Evolutionary conservation across 53 echinoderm and acorn worm species (phyloP), one percentile per base, ranked within the genome.

Genomic region (Hippasteria phrygiana): DNA sequence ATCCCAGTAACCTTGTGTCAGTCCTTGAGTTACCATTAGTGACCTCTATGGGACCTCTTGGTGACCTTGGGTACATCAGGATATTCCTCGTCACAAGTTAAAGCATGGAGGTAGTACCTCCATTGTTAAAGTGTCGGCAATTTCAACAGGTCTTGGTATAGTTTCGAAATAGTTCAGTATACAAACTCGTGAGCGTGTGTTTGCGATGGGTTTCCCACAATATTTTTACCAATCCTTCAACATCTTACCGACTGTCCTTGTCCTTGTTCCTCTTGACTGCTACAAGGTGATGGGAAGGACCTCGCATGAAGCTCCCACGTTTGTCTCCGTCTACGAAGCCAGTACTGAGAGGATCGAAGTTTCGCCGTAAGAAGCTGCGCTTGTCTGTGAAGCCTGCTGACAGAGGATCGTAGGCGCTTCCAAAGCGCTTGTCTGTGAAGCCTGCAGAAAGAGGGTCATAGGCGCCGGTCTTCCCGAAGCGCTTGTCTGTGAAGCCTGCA

Each of bases 401-500:
- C 2, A 84, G 84, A 22, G 84, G 84, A 37, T 84, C 84, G 66
- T 34, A 84, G 22, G 84, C 84, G 33, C 69, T 38, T 4, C 78
- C 78, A 0, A 69, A 48, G 2, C 84, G 84, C 84, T 84, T 84
- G 28, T 84, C 84, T 34, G 84, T 39, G 71, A 84, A 84, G 70
- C 84, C 84, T 22, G 84, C 84, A 18, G 84, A 84, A 7, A 84
- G 84, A 11, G 84, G 84, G 51, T 84, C 84, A 37, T 46, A 84
- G 18, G 84, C 84, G 39, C 80, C 80, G 4, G 17, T 36, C 1
- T 35, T 69, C 37, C 84, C 84, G 5, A 69, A 69, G 1, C 84
- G 69, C 84, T 84, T 84, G 40, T 84, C 84, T 34, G 84, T 53
- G 84, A 84, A 84, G 71, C 84, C 84, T 11, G 84, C 84, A 11